Evolutionary conservation across 2,797 vertebrate genomes (phyloP), one percentile per base, ranked within the genome.

Genomic region (Enteromius radiatus): DNA sequence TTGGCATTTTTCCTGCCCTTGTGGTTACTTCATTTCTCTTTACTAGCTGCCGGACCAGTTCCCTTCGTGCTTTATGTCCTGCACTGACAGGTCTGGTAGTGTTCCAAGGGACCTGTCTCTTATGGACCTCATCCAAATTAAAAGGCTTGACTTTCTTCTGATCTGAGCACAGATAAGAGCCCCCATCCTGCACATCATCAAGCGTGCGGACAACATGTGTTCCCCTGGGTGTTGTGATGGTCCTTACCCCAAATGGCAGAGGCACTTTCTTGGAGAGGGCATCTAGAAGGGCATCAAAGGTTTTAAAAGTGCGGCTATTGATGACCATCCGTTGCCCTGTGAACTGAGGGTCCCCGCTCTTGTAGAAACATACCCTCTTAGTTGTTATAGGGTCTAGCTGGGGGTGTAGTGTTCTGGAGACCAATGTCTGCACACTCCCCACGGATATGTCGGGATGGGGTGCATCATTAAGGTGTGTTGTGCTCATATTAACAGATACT

Each of bases 321-420:
- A 99, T 92, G 65, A 98, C 95, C 91, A 99, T 94, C 86, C 94
- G 95, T 87, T 99, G 96, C 2, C 97, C 97, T 0, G 92, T 91
- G 82, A 99, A 99, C 59, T 96, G 95, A 2, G 95, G 92, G 88
- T 99, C 98, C 61, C 98, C 98, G 0, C 97, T 99, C 92, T 97
- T 99, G 86, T 99, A 99, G 92, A 99, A 99, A 78, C 95, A 97
- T 84, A 99, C 93, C 71, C 95, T 91, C 90, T 97, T 99, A 69
- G 96, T 96, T 83, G 93, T 90, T 0, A 94, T 89, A 3, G 95
- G 93, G n/a, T 95, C 96, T 59, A 89, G 84, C 1, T 88, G 85
- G 36, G 95, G 54, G 3, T 92, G 87, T 26, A 91, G 69, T 1
- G 91, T 92, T 31, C 88, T 92, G 0, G 88, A 85, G 17, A 90